Evolutionary conservation across 2,113 vertebrate genomes (phyloP).

Genomic region (Strix uralensis): DNA sequence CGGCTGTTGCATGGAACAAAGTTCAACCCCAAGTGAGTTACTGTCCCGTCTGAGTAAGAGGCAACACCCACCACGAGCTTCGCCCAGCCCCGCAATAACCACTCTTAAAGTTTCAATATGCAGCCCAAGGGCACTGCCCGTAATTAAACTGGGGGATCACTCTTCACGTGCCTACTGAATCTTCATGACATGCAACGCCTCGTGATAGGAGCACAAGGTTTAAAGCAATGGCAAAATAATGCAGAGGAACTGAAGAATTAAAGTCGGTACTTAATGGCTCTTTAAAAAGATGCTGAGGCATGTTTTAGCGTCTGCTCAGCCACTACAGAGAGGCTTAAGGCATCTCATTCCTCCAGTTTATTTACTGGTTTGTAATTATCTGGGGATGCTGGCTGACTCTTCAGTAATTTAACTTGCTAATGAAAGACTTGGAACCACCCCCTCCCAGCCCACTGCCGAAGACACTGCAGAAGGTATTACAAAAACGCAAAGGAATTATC

Average conservation of each 20-base stretch:
- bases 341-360: neutral
- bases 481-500: neutral
- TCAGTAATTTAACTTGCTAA: neutral
- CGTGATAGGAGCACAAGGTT: neutral
- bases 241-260: neutral
- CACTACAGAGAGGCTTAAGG: neutral
- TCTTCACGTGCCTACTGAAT: neutral
- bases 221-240: neutral
- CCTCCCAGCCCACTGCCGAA: neutral
- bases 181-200: neutral
- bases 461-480: neutral
- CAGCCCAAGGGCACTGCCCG: neutral
- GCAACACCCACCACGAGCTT: neutral
- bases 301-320: neutral
- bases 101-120: accelerated
- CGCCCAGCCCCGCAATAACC: neutral
- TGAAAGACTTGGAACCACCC: neutral
- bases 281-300: neutral
- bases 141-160: neutral
- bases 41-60: neutral
- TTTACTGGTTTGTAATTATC: neutral
- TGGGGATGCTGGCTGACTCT: neutral
- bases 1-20: neutral
- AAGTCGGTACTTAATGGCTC: neutral
- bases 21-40: neutral